phyloP scores from a whole-genome alignment of 2,888 invertebrate genomes.

The Muscina levida region DNA sequence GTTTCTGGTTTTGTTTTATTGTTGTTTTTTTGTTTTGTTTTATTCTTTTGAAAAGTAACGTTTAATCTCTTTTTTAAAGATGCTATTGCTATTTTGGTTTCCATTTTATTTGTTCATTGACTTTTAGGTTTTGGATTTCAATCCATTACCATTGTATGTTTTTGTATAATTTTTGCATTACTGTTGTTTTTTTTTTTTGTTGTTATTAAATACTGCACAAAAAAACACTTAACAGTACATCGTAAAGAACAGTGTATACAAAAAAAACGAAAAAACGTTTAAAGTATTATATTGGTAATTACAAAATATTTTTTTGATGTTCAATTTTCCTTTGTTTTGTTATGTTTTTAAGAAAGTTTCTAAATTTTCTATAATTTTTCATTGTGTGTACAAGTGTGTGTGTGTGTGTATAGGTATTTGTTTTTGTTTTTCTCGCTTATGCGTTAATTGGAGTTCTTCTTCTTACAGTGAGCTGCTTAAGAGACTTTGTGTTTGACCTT shows the following conservation, averaged over 20 bases:
- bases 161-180: neutral
- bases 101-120: slow-evolving; percentile 52
- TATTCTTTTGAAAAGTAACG: slow-evolving; percentile 72
- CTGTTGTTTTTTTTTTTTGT: slow-evolving; percentile 15
- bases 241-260: neutral
- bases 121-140: neutral
- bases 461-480: slow-evolving; percentile 73
- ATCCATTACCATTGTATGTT: slow-evolving; percentile 25
- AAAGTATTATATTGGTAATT: neutral
- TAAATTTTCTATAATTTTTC: neutral
- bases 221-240: slow-evolving; percentile 26
- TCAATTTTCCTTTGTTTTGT: neutral
- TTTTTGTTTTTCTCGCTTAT: slow-evolving; percentile 59
- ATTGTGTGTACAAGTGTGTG: neutral
- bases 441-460: slow-evolving; percentile 73
- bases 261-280: neutral
- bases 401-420: slow-evolving; percentile 18
- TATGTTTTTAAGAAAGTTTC: neutral
- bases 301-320: neutral
- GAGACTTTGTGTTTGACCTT: slow-evolving; percentile 33
- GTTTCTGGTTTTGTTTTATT: slow-evolving; percentile 68
- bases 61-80: slow-evolving; percentile 61
- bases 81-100: slow-evolving; percentile 60
- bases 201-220: slow-evolving; percentile 34
- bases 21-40: slow-evolving; percentile 70